Base-by-base conservation (phyloP, 2,113 vertebrate species). In the Collichthys lucidus region DNA sequence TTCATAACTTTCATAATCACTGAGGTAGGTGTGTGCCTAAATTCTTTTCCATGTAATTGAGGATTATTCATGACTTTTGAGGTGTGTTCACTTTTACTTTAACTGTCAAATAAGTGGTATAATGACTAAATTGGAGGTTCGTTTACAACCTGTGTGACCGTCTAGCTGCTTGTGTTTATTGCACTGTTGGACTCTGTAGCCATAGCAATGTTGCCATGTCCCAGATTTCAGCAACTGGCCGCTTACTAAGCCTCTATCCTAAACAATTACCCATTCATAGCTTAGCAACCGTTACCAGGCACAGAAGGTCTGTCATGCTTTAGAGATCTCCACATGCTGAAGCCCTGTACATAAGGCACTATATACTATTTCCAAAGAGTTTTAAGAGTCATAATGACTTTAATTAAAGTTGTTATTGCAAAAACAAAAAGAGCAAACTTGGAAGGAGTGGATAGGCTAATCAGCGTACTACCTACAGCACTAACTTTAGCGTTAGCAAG, bases 211-310 rank as follows among this genome's bases (percentile, higher is more conserved):
- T 75, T 75, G 16, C 31, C 31, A 64, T 64, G 61, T 76, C 61
- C 73, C 61, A 65, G 35, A 65, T 76, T 64, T 76, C 61, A 65
- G 35, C 74, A 44, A 29, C 74, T 76, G 74, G 56, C 61, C 17
- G 17, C 22, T 56, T 11, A 20, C 74, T 64, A 75, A 64, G 64
- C 60, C 49, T 44, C 15, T 19, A 29, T 49, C 5, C n/a, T 26
- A 17, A 64, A 75, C 50, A 65, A 55, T 56, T 44, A 19, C n/a
- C 62, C 61, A 76, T 65, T 76, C 61, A 76, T 76, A 65, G 61
- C 50, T 65, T 46, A 49, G 74, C 63, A 76, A 57, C 40, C 52
- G 12, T 57, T 46, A 46, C 74, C 74, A n/a, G 40, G 62, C 35
- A n/a, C 74, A 46, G 62, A 8, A 3, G 74, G 62, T 31, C 74